Evolutionary conservation across 2,888 invertebrate genomes (phyloP).

Genomic region (Dryobotodes eremita): DNA sequence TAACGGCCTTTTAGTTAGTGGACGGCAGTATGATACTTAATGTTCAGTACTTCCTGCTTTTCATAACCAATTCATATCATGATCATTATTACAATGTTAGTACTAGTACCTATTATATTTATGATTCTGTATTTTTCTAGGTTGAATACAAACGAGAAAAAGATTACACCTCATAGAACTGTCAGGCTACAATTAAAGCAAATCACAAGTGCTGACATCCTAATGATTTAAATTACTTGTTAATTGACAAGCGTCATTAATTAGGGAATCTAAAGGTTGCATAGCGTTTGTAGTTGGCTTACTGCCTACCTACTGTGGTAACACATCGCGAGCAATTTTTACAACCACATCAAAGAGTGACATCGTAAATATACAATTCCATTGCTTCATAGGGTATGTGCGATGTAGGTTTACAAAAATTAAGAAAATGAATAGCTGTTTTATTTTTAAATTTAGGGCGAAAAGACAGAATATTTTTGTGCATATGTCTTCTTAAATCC

Average conservation of each 20-base stretch:
- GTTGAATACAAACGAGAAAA: not conserved
- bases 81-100: too few relatives aligned
- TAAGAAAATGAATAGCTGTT: not conserved
- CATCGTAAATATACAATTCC: slow-evolving; percentile 30
- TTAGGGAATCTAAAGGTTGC: slow-evolving; percentile 57
- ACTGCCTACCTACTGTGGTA: slow-evolving; percentile 40
- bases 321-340: slow-evolving; percentile 57
- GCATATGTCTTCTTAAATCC: not conserved
- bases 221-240: slow-evolving; percentile 48
- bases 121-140: too few relatives aligned
- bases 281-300: slow-evolving; percentile 47
- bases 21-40: too few relatives aligned
- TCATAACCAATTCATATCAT: too few relatives aligned
- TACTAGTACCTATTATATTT: too few relatives aligned
- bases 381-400: slow-evolving; percentile 31
- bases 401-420: not conserved
- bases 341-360: slow-evolving; percentile 50
- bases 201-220: slow-evolving; percentile 43
- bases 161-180: slow-evolving; percentile 1
- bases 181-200: slow-evolving; percentile 6
- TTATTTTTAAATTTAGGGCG: not conserved
- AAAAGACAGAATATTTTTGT: not conserved
- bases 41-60: too few relatives aligned
- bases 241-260: slow-evolving; percentile 57
- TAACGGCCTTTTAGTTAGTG: too few relatives aligned